Evolutionary conservation across 2,113 vertebrate species (phyloP), one percentile per base, ranked within the genome.

Genomic region (Seriola aureovittata): DNA sequence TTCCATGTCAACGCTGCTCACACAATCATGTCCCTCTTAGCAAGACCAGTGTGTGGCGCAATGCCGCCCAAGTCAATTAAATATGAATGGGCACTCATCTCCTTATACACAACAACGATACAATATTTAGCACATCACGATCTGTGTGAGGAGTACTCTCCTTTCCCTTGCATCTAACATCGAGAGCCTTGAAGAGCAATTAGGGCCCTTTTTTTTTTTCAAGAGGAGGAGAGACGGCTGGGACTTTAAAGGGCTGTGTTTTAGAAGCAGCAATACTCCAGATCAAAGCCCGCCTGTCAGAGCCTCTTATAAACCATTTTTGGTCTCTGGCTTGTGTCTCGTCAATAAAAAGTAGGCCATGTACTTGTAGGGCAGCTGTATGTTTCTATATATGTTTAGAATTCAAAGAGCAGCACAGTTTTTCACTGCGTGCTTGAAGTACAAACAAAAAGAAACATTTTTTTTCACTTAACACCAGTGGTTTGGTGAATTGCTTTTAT

Each of bases 41-140:
- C 32, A 21, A 42, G 23, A 25, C 67, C 67, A 23, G 73, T 54
- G 57, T 63, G 79, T 64, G 62, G 68, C 38, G 50, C 82, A 52
- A 44, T 66, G 32, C 62, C 75, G 72, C 79, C 71, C 50, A 11
- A 59, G 54, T 69, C 73, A 88, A 91, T 94, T 87, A 92, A 91
- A 92, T 78, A 91, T 88, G 84, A 90, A 94, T 86, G 67, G 85
- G 68, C 77, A 69, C 85, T 93, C 86, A 88, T 92, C 73, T 90
- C 74, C 80, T 89, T 69, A 81, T 78, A 81, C 89, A 88, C 74
- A 91, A 90, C 88, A 90, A 85, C 44, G 54, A 81, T 85, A 81
- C 75, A 94, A 93, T 91, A 94, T 91, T 92, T 87, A 93, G 75
- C 85, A 64, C 71, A 82, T 78, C 77, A 69, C 78, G 71, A 82